Base-by-base conservation (phyloP, 1,140 invertebrate genomes). In the Brevipalpus yothersi region DNA sequence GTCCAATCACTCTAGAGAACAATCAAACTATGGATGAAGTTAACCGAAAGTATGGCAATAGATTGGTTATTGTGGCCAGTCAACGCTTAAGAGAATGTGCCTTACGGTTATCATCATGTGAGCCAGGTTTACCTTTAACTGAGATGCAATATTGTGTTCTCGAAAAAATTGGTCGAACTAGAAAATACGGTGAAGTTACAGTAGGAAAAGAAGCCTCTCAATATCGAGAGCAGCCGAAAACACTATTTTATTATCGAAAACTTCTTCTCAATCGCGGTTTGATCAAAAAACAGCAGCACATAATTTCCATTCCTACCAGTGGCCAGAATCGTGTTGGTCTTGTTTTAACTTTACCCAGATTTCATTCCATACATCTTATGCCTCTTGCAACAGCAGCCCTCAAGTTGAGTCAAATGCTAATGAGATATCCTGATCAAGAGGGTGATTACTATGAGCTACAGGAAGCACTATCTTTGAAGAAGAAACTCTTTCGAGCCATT, bases 131-230 rank as follows among this genome's bases (percentile, higher is more conserved):
- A 10, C 73, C 78, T 40, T 59, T 84, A 17, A 72, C 72, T 1
- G 56, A 75, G 4, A 69, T 75, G 10, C 78, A 80, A 63, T 89
- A 84, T 67, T 80, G 80, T 63, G 72, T 87, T 23, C 69, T 86
- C 40, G 86, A 89, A 72, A 70, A 79, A 66, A 79, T 89, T 59
- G 85, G 82, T n/a, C 75, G 83, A 63, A 70, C 78, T 21, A 73
- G 84, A 17, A 75, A 77, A 59, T 74, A 77, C 64, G 84, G 84
- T 0, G 81, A 83, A 69, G 72, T 80, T 9, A 83, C 82, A 15
- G 73, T 77, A 41, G 83, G 82, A 43, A 77, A 77, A 63, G 61
- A 62, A 62, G 51, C 39, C 3, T 19, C 53, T 39, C 56, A 45
- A 23, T 60, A 45, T 45, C 68, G 72, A 23, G 73, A 77, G 61